These are phyloP conservation scores for Venturia canescens DNA, from an alignment of 1,140 invertebrate species.

Conservation along the genomic window DNA sequence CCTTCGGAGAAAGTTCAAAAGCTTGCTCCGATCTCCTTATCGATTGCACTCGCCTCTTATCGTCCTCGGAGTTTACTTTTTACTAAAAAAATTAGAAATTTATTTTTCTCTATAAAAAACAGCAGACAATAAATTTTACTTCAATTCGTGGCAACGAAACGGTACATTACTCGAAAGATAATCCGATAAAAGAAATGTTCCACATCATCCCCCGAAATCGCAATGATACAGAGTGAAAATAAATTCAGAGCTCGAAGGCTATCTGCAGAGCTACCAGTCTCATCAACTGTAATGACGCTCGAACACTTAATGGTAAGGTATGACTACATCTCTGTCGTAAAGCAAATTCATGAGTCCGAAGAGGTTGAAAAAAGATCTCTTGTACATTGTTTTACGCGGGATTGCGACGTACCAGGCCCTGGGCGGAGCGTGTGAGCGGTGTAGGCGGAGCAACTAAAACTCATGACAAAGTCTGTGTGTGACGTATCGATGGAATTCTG, in stretches of 20 bases:
- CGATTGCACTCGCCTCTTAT: background rate
- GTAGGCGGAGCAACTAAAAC: constrained; percentile 68
- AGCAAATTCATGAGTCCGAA: background rate
- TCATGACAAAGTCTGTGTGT: constrained; percentile 65
- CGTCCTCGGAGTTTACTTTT: background rate
- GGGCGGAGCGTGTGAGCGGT: constrained; percentile 72
- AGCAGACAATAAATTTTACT: no score
- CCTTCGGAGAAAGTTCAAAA: background rate
- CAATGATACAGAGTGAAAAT: background rate
- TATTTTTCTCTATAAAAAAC: no score
- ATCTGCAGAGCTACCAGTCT: background rate
- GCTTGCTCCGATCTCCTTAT: background rate
- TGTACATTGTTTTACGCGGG: background rate
- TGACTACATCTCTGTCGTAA: background rate
- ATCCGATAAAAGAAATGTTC: background rate
- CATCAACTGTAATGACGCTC: background rate
- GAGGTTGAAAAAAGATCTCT: background rate
- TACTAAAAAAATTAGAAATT: no score
- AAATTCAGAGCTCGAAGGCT: background rate
- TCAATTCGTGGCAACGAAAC: no score
- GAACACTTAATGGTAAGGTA: background rate
- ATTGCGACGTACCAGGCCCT: constrained; percentile 48
- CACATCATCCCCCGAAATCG: background rate
- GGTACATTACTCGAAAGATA: no score
- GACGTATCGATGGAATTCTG: constrained; percentile 74